These are phyloP conservation scores for Elephas maximus DNA, from an alignment of 2,113 vertebrate species.

Conservation along the genomic window DNA sequence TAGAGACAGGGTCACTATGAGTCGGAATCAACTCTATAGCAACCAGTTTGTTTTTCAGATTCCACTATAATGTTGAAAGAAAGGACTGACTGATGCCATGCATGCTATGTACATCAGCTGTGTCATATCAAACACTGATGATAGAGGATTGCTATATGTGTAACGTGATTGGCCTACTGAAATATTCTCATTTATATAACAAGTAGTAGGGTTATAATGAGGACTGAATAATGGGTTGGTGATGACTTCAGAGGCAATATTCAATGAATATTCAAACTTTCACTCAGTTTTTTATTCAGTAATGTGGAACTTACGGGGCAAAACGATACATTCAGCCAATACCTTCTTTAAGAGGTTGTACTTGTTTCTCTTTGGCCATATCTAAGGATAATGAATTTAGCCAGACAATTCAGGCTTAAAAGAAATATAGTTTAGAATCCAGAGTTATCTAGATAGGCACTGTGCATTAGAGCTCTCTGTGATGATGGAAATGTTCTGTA, in stretches of 20 bases:
- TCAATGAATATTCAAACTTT: background rate
- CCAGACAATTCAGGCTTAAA: background rate
- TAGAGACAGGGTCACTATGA: too few species aligned
- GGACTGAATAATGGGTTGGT: background rate
- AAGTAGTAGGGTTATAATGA: conserved; percentile 4
- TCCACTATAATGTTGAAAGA: background rate
- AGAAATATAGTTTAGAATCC: background rate
- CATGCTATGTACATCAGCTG: background rate
- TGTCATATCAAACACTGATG: background rate
- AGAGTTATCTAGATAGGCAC: background rate
- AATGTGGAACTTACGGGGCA: background rate
- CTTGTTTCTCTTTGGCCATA: background rate
- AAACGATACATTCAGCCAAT: conserved; percentile 42
- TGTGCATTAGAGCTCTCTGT: background rate
- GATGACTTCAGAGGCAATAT: background rate
- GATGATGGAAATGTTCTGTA: background rate
- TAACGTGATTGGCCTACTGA: conserved; percentile 9
- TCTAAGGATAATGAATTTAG: background rate
- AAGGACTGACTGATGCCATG: background rate
- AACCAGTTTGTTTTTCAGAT: background rate
- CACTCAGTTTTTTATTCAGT: background rate
- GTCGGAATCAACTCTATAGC: too few species aligned
- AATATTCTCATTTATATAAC: conserved; percentile 42
- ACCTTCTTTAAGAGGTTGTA: background rate
- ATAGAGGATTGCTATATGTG: background rate